Conservation (phyloP, 2,888 invertebrate genomes). For the Pseudanteris insignis region DNA sequence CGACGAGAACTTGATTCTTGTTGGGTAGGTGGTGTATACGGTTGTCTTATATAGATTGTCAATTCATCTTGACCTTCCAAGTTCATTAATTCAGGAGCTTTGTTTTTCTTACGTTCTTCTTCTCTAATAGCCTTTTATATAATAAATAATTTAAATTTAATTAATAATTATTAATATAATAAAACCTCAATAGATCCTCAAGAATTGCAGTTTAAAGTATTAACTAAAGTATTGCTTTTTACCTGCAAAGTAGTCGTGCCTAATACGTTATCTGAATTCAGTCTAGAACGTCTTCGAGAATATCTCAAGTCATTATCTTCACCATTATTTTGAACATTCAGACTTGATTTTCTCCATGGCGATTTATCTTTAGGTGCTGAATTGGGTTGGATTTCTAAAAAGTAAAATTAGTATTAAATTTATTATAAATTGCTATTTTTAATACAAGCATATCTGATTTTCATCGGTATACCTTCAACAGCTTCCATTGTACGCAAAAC, state of each 20-base stretch:
- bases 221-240: too few species aligned
- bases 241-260: conserved; percentile 66
- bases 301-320: conserved; percentile 75
- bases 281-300: conserved; percentile 65
- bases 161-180: conserved; percentile 14
- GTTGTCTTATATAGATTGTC: conserved; percentile 62
- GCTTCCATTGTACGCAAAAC: conserved; percentile 86
- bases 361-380: conserved; percentile 77
- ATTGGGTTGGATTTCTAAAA: conserved; percentile 75
- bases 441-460: too few species aligned
- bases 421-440: not conserved
- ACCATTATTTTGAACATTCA: conserved; percentile 72
- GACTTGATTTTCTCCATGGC: conserved; percentile 78
- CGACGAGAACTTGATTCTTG: conserved; percentile 50
- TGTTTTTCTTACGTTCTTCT: conserved; percentile 63
- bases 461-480: conserved; percentile 88
- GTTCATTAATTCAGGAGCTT: conserved; percentile 47
- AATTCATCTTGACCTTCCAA: conserved; percentile 56
- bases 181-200: too few species aligned
- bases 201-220: too few species aligned
- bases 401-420: conserved; percentile 1
- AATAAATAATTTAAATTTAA: conserved; percentile 1
- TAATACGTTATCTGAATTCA: conserved; percentile 61
- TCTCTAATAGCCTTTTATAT: conserved; percentile 63
- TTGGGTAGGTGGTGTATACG: conserved; percentile 41